phyloP scores from a whole-genome alignment of 23 tunicate genomes.

The Oikopleura vanhoeffeni region DNA sequence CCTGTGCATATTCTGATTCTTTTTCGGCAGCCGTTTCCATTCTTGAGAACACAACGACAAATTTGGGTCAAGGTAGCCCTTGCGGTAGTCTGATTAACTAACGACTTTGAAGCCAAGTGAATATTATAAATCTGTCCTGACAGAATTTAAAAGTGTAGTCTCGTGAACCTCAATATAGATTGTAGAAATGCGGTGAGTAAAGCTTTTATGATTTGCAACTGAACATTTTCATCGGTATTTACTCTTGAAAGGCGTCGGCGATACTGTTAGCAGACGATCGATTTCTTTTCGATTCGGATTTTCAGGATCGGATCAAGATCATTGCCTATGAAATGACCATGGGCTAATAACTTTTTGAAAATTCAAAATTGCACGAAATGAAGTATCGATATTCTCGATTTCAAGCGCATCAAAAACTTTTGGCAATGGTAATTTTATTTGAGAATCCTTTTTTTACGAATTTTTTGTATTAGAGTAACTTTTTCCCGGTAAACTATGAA shows the following conservation, averaged over 20 bases:
- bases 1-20: not conserved
- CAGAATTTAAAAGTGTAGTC: conserved; percentile 52
- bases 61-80: conserved; percentile 86
- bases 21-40: conserved; percentile 80
- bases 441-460: too few relatives aligned
- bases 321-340: conserved; percentile 69
- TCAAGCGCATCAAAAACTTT: too few relatives aligned
- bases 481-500: too few relatives aligned
- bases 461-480: too few relatives aligned
- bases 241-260: conserved; percentile 54
- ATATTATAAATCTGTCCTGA: conserved; percentile 83
- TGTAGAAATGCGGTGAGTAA: conserved; percentile 62
- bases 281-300: conserved; percentile 23
- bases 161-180: conserved; percentile 78
- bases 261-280: conserved; percentile 52
- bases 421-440: too few relatives aligned
- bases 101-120: conserved; percentile 49
- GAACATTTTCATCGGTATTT: conserved; percentile 80
- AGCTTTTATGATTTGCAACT: conserved; percentile 80
- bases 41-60: conserved; percentile 76
- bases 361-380: too few relatives aligned
- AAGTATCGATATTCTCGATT: too few relatives aligned
- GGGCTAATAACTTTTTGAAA: too few relatives aligned
- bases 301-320: conserved; percentile 27
- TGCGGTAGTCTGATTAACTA: conserved; percentile 85